Percentiles rank a stretch among this genome's conserved stretches.
Evolutionary conservation across 1,140 invertebrate genomes (phyloP).

Genomic region (Steinernema khuongi): DNA sequence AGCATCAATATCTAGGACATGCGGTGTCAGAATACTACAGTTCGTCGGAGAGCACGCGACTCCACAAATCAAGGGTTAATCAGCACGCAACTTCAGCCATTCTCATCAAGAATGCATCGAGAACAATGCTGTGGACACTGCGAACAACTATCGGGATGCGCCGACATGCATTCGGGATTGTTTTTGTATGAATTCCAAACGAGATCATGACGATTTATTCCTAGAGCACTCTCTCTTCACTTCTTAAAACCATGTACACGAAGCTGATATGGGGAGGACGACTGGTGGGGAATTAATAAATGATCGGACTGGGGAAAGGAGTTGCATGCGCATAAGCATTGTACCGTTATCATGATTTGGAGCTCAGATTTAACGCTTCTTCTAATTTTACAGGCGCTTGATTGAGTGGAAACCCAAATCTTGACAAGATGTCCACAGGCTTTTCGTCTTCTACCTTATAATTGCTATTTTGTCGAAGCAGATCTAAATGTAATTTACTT

Average conservation of each 20-base stretch:
- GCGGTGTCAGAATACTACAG: no score
- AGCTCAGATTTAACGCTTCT: constrained; percentile 8
- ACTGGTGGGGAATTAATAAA: constrained; percentile 7
- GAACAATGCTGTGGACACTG: neutral
- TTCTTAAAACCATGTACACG: constrained; percentile 11
- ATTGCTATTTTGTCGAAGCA: no score
- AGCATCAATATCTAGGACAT: no score
- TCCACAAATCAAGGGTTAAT: neutral
- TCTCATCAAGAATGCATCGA: neutral
- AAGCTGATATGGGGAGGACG: neutral
- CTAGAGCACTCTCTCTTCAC: constrained; percentile 3
- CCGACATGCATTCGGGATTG: constrained; percentile 1
- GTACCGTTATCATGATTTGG: neutral
- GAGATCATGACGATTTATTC: constrained; percentile 17
- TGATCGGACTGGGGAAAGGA: neutral
- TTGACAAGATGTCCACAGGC: neutral
- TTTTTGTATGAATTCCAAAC: constrained; percentile 10
- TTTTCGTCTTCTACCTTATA: neutral
- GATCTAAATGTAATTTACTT: no score
- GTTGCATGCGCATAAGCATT: neutral
- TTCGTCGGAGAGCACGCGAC: no score
- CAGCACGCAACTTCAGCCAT: constrained; percentile 2
- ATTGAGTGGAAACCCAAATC: neutral
- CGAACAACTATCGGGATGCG: no score
- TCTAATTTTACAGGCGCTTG: neutral